Evolutionary conservation across 1,140 invertebrate species (phyloP), one percentile per base, ranked within the genome.

Genomic region (Antheraea mylitta): DNA sequence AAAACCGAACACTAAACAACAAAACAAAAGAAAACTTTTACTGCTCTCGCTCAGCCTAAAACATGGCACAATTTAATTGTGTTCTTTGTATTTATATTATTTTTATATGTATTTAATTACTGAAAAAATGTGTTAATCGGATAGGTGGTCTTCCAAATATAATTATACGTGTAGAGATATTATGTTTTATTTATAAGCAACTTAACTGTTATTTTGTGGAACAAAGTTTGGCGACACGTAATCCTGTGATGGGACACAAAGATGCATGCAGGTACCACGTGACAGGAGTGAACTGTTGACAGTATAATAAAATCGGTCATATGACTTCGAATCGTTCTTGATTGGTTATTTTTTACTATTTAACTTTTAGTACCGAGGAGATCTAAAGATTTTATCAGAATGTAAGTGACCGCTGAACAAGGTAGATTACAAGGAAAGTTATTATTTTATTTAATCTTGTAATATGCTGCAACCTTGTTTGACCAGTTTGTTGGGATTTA

Each of bases 221-320:
- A 42, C 38, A 42, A 42, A 4, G 38, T 42, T 42, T 42, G 38
- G 38, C 38, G 11, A 42, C 11, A 42, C 11, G 7, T 7, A 10
- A 7, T 42, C 38, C 38, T 42, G 11, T 53, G 0, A 6, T 42
- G 7, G 38, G 38, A 11, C 13, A 53, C 16, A n/a, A 53, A 53
- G 16, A 53, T 53, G 45, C 45, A 53, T 13, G 45, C 45, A 53
- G 11, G 2, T 53, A 16, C 16, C 11, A 53, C 45, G 45, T 53
- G 45, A 53, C 6, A 13, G 45, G 45, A 16, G 45, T 22, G 30
- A 10, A 22, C 11, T 63, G 8, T 13, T 53, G 45, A 53, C 45
- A 13, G 45, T 53, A 19, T 65, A 65, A 48, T 65, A 65, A 65
- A 65, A 19, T 45, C 53, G 18, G 19, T 65, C 45, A 65, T 65